Conservation (phyloP, 2,113 vertebrate species). For the Willisornis vidua region DNA sequence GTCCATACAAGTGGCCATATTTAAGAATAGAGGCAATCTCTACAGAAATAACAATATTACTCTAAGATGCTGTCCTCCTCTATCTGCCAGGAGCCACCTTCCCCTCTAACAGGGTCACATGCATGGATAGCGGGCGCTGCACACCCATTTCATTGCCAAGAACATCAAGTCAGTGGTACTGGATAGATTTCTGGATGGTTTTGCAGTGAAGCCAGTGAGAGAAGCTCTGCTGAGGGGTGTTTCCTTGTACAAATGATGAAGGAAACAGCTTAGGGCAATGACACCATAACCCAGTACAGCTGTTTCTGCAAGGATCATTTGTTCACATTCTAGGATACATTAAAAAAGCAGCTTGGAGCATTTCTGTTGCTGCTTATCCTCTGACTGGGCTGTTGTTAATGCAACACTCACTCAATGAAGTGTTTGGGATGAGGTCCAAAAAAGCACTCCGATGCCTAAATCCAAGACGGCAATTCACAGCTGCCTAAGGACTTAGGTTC, state of each 20-base stretch:
- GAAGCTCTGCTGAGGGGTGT: neutral
- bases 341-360: constrained; percentile 16
- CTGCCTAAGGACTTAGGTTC: constrained; percentile 31
- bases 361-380: constrained; percentile 44
- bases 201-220: neutral
- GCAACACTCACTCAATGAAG: constrained; percentile 52
- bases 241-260: constrained; percentile 5
- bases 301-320: constrained; percentile 29
- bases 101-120: neutral
- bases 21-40: neutral
- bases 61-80: neutral
- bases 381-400: constrained; percentile 13
- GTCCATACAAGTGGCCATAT: neutral
- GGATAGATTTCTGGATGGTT: neutral
- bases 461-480: constrained; percentile 26
- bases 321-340: neutral
- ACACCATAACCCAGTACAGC: constrained; percentile 7
- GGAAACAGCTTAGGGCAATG: constrained; percentile 4
- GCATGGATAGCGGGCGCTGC: neutral
- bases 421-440: constrained; percentile 59
- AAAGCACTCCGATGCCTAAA: constrained; percentile 53
- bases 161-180: neutral
- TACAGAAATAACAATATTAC: neutral
- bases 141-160: neutral
- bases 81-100: neutral